phyloP scores from a whole-genome alignment of 53 echinoderm and acorn worm species.

The Zoroaster sp. region DNA sequence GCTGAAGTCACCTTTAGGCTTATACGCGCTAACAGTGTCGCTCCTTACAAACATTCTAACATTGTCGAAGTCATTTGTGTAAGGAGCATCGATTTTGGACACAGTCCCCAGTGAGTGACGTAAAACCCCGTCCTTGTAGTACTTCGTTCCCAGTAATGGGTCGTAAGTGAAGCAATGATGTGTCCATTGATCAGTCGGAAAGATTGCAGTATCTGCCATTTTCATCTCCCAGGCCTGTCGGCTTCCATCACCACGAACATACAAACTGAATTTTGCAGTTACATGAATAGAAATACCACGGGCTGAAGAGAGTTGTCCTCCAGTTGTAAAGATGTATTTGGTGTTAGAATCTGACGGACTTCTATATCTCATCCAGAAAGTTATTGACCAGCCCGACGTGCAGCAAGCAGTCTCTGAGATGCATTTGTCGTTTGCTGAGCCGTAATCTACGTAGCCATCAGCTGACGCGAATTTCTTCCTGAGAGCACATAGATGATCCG shows the following conservation, averaged over 20 bases:
- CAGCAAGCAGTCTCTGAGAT: slow-evolving; percentile 31
- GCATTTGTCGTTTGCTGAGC: not conserved
- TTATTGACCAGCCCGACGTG: slow-evolving; percentile 13
- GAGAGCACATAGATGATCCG: slow-evolving; percentile 40
- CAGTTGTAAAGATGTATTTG: not conserved
- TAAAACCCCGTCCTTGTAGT: slow-evolving; percentile 5
- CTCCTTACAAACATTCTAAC: not conserved
- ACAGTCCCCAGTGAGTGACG: not conserved
- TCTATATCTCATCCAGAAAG: slow-evolving; percentile 33
- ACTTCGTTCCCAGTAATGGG: not conserved
- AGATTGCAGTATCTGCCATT: not conserved
- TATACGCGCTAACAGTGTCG: not conserved
- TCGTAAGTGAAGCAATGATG: not conserved
- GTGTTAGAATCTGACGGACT: not conserved
- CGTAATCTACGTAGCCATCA: not conserved
- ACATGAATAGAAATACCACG: not conserved
- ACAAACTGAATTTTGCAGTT: not conserved
- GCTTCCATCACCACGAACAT: not conserved
- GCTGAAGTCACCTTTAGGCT: not conserved
- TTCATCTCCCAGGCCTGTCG: too few relatives aligned
- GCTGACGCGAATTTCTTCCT: not conserved
- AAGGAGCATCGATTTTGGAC: not conserved
- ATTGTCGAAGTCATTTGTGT: not conserved
- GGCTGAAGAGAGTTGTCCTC: not conserved
- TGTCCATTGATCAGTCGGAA: not conserved